phyloP scores from a whole-genome alignment of 2,888 invertebrate genomes.

The Pharmacophagus antenor region DNA sequence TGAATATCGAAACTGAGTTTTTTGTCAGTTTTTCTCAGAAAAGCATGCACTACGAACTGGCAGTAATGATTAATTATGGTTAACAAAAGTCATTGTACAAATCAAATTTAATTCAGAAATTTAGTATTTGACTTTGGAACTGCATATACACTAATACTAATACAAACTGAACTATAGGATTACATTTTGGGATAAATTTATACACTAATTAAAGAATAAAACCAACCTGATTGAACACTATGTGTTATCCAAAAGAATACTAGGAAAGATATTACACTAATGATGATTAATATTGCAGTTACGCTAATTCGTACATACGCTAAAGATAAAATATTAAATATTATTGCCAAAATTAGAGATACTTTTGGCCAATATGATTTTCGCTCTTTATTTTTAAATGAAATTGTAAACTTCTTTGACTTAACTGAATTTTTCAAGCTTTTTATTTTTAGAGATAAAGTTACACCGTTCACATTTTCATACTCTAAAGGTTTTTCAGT shows the following conservation, averaged over 20 bases:
- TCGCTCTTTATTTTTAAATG: slow-evolving; percentile 54
- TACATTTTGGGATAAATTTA: too few relatives aligned
- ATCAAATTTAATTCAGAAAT: too few relatives aligned
- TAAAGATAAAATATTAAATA: slow-evolving; percentile 61
- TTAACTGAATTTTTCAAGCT: slow-evolving; percentile 50
- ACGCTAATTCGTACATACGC: slow-evolving; percentile 58
- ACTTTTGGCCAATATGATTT: slow-evolving; percentile 52
- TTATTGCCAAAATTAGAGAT: slow-evolving; percentile 55
- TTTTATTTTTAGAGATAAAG: slow-evolving; percentile 52
- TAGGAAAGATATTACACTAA: slow-evolving; percentile 58
- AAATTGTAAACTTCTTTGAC: slow-evolving; percentile 61
- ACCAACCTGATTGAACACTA: slow-evolving; percentile 69
- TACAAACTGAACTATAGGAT: too few relatives aligned
- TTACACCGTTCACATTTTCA: slow-evolving; percentile 68
- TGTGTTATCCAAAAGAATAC: slow-evolving; percentile 70
- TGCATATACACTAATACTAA: too few relatives aligned
- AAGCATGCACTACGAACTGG: too few relatives aligned
- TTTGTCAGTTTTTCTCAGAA: too few relatives aligned
- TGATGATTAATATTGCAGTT: slow-evolving; percentile 54
- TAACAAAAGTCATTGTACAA: too few relatives aligned
- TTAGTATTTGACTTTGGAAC: too few relatives aligned
- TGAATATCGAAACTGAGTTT: too few relatives aligned
- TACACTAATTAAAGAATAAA: neutral
- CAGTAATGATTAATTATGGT: too few relatives aligned
- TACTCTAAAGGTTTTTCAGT: slow-evolving; percentile 43